Conservation (phyloP, 2,113 vertebrate genomes). For the Gopherus evgoodei region DNA sequence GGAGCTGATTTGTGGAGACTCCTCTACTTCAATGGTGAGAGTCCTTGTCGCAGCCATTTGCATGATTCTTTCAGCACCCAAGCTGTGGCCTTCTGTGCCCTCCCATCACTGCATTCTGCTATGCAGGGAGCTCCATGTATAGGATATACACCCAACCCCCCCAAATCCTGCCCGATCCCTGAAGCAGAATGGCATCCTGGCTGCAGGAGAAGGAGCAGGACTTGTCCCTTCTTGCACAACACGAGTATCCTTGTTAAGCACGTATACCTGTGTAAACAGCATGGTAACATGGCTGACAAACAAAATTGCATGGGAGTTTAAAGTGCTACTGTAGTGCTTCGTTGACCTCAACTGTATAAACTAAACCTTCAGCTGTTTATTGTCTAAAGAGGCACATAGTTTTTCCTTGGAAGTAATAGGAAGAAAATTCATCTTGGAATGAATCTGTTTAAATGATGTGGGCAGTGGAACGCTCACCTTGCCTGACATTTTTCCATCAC, state of each 20-base stretch:
- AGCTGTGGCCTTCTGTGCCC: background rate
- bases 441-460: background rate
- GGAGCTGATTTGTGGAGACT: background rate
- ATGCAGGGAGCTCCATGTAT: background rate
- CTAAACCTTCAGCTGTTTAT: background rate
- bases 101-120: rapidly evolving
- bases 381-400: background rate
- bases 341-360: background rate
- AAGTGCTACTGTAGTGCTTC: background rate
- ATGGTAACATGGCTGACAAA: background rate
- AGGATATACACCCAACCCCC: background rate
- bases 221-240: background rate
- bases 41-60: background rate
- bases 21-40: background rate
- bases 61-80: background rate
- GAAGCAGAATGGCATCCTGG: background rate
- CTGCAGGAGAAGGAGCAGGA: background rate
- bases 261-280: background rate
- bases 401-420: background rate
- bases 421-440: background rate
- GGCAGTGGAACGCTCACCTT: background rate
- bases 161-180: background rate
- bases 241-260: background rate
- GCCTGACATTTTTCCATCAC: background rate
- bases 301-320: background rate